These are phyloP conservation scores for Orchestes rusci DNA, from an alignment of 2,888 invertebrate species.

Conservation along the genomic window DNA sequence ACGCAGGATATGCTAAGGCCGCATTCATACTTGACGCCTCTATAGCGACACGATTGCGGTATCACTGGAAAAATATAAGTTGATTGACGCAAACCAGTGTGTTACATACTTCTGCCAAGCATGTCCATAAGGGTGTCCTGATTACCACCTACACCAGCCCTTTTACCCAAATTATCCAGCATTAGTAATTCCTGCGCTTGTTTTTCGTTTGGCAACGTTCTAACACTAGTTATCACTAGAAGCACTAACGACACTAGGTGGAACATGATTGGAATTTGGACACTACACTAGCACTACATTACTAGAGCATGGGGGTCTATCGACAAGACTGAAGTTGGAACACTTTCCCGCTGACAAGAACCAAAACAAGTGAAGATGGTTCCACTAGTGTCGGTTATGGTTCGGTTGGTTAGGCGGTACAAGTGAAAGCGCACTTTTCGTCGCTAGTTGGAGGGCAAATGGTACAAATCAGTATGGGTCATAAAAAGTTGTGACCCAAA, in stretches of 20 bases:
- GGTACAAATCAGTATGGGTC: too few relatives aligned
- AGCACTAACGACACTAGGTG: conserved; percentile 14
- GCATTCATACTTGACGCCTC: conserved; percentile 80
- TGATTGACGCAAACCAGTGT: neutral
- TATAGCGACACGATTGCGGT: conserved; percentile 78
- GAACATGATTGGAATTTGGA: too few relatives aligned
- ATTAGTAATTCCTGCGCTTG: conserved; percentile 71
- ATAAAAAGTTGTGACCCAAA: too few relatives aligned
- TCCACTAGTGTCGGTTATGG: conserved; percentile 23
- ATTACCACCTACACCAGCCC: conserved; percentile 51
- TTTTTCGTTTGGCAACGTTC: conserved; percentile 50
- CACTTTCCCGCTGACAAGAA: conserved; percentile 21
- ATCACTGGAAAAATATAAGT: conserved; percentile 65
- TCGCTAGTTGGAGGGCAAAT: too few relatives aligned
- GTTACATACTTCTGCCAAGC: conserved; percentile 70
- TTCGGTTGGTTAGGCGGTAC: conserved; percentile 11
- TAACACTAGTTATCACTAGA: conserved; percentile 30
- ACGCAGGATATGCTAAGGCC: conserved; percentile 88
- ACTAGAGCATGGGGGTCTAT: too few relatives aligned
- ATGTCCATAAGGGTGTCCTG: conserved; percentile 75
- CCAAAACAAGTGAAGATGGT: conserved; percentile 23
- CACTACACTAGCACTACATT: too few relatives aligned
- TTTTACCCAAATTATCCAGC: conserved; percentile 63
- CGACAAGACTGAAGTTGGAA: too few relatives aligned
- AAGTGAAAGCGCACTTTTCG: conserved; percentile 27